Evolutionary conservation across 2,888 invertebrate species (phyloP), one percentile per base, ranked within the genome.

Genomic region (Troides oblongomaculatus): DNA sequence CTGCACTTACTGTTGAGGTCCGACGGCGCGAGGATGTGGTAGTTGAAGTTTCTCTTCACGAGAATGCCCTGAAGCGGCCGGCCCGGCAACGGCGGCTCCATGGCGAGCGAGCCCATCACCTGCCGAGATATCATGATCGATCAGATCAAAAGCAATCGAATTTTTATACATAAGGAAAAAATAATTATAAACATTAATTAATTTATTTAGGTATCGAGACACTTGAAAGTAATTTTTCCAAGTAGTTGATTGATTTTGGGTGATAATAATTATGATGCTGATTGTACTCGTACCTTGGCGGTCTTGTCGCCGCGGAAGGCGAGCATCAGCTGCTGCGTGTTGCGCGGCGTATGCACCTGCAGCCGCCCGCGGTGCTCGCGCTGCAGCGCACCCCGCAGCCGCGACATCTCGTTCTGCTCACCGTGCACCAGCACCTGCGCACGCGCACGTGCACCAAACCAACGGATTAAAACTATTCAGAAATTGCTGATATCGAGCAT

Each of bases 351-450:
- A 90, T 99, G 97, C 53, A 99, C 95, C 78, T 96, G 95, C 80
- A 99, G 96, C n/a, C 95, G 94, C 2, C 97, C 97, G 86, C 98
- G 97, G 83, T 98, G 98, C 84, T 99, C 99, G 21, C 99, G 93
- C 81, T 97, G 96, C 64, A 99, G 92, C 0, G 99, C 99, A 57
- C 98, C 97, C 88, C 99, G 98, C 70, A 99, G 92, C 0, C 99
- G 95, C 1, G 96, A 96, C 99, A 99, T 99, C 93, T 99, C 99
- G 90, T 99, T 99, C 89, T 97, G 97, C 85, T 99, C 99, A 0
- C 99, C 99, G 86, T 99, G 99, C 0, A 99, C 99, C 62, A 99
- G 89, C 61, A 98, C 95, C 96, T 96, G 77, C 50, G 72, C 60
- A 57, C 25, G 39, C 43, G 25, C 39, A 10, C 39, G 39, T 36